Percentiles rank a stretch among this genome's conserved stretches.
Evolutionary conservation across 2,113 vertebrate species (phyloP).

Genomic region (Chunga burmeisteri): DNA sequence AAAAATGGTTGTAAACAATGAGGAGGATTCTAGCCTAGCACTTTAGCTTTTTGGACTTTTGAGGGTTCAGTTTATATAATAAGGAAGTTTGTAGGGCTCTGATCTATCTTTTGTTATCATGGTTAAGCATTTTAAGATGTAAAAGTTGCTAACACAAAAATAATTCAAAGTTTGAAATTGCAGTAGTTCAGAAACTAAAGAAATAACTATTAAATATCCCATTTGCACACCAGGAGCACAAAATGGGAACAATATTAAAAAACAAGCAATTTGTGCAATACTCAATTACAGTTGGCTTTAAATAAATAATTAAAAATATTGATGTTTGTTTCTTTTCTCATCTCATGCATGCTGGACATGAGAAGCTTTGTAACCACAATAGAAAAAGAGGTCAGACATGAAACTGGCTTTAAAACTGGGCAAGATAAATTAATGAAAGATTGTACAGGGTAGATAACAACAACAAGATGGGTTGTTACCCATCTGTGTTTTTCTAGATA

Average conservation of each 20-base stretch:
- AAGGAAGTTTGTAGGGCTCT: neutral
- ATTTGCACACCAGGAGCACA: neutral
- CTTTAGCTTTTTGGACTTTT: neutral
- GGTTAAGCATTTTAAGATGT: neutral
- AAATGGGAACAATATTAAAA: neutral
- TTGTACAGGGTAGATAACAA: neutral
- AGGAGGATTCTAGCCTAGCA: neutral
- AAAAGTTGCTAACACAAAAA: neutral
- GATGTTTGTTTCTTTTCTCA: neutral
- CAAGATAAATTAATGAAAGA: neutral
- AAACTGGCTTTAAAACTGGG: neutral
- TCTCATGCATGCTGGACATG: neutral
- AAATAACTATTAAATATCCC: neutral
- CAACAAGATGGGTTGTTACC: neutral
- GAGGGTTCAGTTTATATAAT: neutral
- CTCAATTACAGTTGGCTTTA: neutral
- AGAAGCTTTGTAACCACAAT: neutral
- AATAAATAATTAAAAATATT: neutral
- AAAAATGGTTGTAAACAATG: neutral
- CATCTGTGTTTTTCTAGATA: neutral
- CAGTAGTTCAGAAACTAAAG: neutral
- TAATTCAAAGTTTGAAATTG: neutral
- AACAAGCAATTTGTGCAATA: neutral
- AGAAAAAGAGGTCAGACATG: neutral
- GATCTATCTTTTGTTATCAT: neutral